Evolutionary conservation across 2,888 invertebrate genomes (phyloP), one percentile per base, ranked within the genome.

Genomic region (Tortricodes alternella): DNA sequence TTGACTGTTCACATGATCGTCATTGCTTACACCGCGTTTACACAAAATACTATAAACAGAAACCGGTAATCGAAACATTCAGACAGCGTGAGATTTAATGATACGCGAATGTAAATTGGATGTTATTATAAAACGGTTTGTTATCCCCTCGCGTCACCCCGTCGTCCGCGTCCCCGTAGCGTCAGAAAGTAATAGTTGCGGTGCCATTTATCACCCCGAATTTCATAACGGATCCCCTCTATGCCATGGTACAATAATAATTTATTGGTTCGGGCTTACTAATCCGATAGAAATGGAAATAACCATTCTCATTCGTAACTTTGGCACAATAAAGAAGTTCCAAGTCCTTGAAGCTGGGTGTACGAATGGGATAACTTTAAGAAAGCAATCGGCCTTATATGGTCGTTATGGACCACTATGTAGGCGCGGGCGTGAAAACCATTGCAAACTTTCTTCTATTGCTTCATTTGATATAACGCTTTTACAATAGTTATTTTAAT

Each of bases 381-480:
- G 87, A 85, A 88, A 88, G 89, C 89, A 88, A 89, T 88, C 85
- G 85, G 80, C 83, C 85, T 86, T 88, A 87, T 88, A 88, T 85
- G 87, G 84, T 85, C 85, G 86, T 86, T 86, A 85, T 78, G 81
- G 82, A 83, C 83, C 83, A 81, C 83, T 83, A 82, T 73, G 75
- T 73, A 78, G 78, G 71, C 74, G 76, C 75, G 73, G 76, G 85
- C 80, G 86, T 78, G 85, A 84, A 84, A 84, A 82, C 82, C 83
- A 78, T 84, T 80, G 75, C 67, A 79, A 86, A 85, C 70, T 87
- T 88, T 76, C 81, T 72, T 79, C 80, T 81, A 81, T 82, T 76
- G 79, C 79, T 74, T 78, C 80, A 82, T 82, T 82, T 81, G 70
- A 73, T 78, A 78, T 82, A 79, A 83, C 77, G 79, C 80, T 77